A percentile compares a stretch with the other conserved stretches of the same genome.
Conservation (phyloP, 1,140 invertebrate genomes). For the Oryctes rhinoceros region DNA sequence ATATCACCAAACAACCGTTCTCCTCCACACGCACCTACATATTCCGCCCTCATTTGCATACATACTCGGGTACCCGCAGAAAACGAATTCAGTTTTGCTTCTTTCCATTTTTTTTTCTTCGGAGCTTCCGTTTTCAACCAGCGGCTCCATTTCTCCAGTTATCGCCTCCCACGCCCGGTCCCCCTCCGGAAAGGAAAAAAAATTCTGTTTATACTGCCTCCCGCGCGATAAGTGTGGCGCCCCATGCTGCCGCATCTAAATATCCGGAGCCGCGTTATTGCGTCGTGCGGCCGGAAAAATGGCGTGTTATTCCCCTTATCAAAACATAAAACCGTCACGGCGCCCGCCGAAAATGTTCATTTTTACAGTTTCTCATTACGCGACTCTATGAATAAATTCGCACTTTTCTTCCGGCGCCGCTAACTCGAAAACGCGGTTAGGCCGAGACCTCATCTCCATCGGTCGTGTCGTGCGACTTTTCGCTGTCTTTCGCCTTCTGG, state of each 20-base stretch:
- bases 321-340: conserved; percentile 62
- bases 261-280: conserved; percentile 48
- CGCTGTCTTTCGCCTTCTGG: background rate
- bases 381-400: conserved; percentile 65
- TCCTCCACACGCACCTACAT: background rate
- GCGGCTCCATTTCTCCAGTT: too few species aligned
- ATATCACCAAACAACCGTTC: background rate
- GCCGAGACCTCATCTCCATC: conserved; percentile 43
- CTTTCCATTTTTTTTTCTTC: background rate
- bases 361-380: conserved; percentile 67
- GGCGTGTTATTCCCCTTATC: conserved; percentile 62
- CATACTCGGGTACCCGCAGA: background rate
- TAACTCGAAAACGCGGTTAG: conserved; percentile 47
- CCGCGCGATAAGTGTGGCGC: background rate
- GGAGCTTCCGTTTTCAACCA: background rate
- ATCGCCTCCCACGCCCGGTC: background rate
- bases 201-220: background rate
- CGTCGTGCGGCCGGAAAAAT: conserved; percentile 53
- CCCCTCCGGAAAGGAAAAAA: background rate
- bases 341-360: conserved; percentile 62
- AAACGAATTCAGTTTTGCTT: conserved; percentile 17
- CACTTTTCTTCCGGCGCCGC: conserved; percentile 59
- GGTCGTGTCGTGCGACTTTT: background rate
- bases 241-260: too few species aligned
- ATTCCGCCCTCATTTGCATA: background rate